Conservation (phyloP, 1,140 invertebrate genomes). For the Stegodyphus dumicola region DNA sequence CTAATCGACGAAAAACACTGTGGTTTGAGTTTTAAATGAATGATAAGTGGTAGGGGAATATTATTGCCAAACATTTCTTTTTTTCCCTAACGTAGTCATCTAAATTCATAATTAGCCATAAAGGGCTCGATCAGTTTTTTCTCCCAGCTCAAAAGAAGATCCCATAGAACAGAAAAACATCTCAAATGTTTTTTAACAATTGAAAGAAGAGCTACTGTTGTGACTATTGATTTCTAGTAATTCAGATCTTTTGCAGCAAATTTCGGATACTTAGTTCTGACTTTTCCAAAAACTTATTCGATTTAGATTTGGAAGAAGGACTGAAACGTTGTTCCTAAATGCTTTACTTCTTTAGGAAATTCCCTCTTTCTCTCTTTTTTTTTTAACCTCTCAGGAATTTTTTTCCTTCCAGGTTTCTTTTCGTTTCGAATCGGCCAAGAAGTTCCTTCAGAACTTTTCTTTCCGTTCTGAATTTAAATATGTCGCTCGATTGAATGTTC, state of each 20-base stretch:
- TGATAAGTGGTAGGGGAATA: too few species aligned
- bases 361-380: too few species aligned
- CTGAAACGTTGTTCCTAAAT: too few species aligned
- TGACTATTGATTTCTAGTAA: conserved; percentile 44
- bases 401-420: too few species aligned
- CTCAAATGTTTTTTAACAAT: not conserved
- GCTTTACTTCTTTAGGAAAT: too few species aligned
- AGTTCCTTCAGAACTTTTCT: conserved; percentile 16
- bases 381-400: too few species aligned
- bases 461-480: conserved; percentile 33
- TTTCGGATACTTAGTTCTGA: conserved; percentile 33
- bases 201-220: not conserved
- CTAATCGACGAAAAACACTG: too few species aligned
- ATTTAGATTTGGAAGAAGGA: conserved; percentile 13
- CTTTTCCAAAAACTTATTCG: conserved; percentile 35
- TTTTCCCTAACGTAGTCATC: too few species aligned
- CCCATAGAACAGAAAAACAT: not conserved
- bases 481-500: not conserved
- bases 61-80: too few species aligned
- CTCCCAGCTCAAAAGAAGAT: not conserved
- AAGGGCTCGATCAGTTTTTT: too few species aligned
- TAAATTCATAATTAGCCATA: too few species aligned
- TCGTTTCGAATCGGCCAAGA: conserved; percentile 12
- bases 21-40: too few species aligned
- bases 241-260: conserved; percentile 29